Evolutionary conservation across 2,113 vertebrate genomes (phyloP), one percentile per base, ranked within the genome.

Genomic region (Cromileptes altivelis): DNA sequence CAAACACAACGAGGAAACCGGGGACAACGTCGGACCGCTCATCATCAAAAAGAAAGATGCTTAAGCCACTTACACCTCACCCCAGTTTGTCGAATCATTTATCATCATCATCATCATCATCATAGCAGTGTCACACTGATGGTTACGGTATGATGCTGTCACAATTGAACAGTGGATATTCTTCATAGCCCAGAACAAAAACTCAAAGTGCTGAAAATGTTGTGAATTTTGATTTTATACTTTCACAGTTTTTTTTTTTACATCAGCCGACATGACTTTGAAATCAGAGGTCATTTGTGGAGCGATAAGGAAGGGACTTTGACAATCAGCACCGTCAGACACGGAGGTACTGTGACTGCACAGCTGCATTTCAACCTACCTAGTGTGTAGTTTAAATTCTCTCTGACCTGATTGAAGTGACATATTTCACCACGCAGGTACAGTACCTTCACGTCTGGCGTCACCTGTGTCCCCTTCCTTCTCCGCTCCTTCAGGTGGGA

Each of bases 11-110:
- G 91, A 95, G 23, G 93, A 94, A 72, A 96, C 95, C 0, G 95
- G 96, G 0, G 96, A 96, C 93, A 96, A 96, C 27, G 95, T 96
- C 1, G 96, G 96, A 1, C 96, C 96, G 0, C 94, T 96, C 78
- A 96, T 96, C 89, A 94, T 96, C 88, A 96, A 95, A 70, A 95
- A 91, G 89, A 95, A 53, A 78, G 93, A 94, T 0, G 91, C 94
- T 0, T 99, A 96, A 95, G 5, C 33, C 42, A 2, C 10, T 64
- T 47, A 9, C 19, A 2, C 13, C 33, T 2, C 2, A 6, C 37
- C 47, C 14, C 27, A 4, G 40, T 71, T 50, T 33, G 30, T 70
- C 57, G 21, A 37, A 25, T 75, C 65, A 37, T 65, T 40, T 65
- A 6, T 47, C 67, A 30, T 69, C 19, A 27, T 56, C 19, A 27